Evolutionary conservation across 2,113 vertebrate species (phyloP), one percentile per base, ranked within the genome.

Genomic region (Thymallus thymallus): DNA sequence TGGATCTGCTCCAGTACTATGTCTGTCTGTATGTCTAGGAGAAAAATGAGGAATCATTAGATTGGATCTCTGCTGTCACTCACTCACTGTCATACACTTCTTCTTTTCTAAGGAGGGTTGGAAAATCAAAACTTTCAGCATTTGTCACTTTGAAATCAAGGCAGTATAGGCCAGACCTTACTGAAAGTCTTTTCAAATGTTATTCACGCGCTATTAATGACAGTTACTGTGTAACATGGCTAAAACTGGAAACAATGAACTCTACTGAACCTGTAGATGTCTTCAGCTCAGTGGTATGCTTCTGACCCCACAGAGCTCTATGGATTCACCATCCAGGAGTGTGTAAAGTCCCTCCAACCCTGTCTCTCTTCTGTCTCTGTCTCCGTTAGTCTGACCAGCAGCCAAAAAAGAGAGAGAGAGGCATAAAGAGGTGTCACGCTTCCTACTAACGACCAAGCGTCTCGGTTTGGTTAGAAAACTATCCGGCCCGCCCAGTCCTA

Each of bases 201-300:
- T 4, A 51, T 51, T 51, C 48, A 51, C 35, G 10, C 10, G 35
- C 7, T 51, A 16, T 51, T 51, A 51, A 51, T 41, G 9, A 41
- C 3, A 41, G 35, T 16, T 18, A 18, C 48, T 16, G 48, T 51
- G 48, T 16, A 51, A 51, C 48, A 51, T 51, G 16, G 16, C 48
- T 51, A 51, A 51, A 5, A 51, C 14, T 16, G 16, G 48, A 51
- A 14, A 51, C 48, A 18, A 70, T 75, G 0, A 23, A 73, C 75
- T 65, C 46, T n/a, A 66, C 85, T 81, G 3, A 67, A 91, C 90
- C 85, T 84, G 72, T 46, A 56, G 76, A 72, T 77, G 63, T 74
- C 55, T 74, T 81, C 45, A 77, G 76, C 18, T 48, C 41, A 45
- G 65, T 56, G 60, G 58, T 72, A 20, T 68, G 26, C 55, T 23